Conservation (phyloP, 2,113 vertebrate species). For the Pitta sordida region DNA sequence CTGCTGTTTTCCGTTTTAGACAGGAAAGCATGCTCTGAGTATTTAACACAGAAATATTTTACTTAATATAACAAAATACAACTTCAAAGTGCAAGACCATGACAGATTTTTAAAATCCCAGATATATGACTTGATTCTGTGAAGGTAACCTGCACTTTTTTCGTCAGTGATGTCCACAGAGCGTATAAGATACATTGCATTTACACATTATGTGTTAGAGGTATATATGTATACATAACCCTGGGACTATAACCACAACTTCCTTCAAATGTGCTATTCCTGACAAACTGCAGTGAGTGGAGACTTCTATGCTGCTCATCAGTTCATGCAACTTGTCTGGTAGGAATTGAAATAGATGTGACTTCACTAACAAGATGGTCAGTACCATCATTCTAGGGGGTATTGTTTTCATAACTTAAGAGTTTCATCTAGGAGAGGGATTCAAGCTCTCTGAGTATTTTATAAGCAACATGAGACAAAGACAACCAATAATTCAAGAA, state of each 20-base stretch:
- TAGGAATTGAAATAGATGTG: not conserved
- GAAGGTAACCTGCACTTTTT: not conserved
- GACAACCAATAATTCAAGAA: not conserved
- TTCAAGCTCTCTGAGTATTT: not conserved
- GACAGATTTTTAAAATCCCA: not conserved
- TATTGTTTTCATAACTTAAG: not conserved
- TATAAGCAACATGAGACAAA: not conserved
- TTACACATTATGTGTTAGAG: not conserved
- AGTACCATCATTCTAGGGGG: not conserved
- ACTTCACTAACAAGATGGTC: not conserved
- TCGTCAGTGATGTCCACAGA: not conserved
- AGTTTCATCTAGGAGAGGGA: not conserved
- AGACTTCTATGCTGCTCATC: not conserved
- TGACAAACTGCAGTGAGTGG: not conserved
- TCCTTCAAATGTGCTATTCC: not conserved
- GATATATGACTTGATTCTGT: not conserved
- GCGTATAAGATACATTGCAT: not conserved
- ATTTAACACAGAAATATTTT: not conserved
- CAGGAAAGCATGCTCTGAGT: not conserved
- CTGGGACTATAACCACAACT: not conserved
- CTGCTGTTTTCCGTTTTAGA: not conserved
- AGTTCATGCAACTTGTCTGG: not conserved
- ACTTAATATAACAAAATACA: not conserved
- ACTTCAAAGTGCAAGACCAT: not conserved
- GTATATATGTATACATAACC: not conserved